Conservation (phyloP, 2,113 vertebrate species). For the Balaenoptera acutorostrata region DNA sequence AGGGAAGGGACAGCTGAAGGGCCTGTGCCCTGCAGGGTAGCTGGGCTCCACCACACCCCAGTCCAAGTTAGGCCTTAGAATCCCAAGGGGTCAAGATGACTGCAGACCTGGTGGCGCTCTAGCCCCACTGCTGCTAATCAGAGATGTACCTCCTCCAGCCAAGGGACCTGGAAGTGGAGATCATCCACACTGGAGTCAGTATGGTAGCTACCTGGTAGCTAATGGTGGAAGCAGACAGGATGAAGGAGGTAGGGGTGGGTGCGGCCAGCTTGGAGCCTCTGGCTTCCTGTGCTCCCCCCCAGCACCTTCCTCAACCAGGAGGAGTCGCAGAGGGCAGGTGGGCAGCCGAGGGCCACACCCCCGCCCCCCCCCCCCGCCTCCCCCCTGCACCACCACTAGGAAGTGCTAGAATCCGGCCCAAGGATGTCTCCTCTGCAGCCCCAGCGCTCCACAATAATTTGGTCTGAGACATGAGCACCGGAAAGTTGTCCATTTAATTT, state of each 20-base stretch:
- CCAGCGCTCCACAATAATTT: slow-evolving; percentile 25
- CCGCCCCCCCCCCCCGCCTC: too few relatives aligned
- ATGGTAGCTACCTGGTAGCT: not conserved
- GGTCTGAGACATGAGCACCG: slow-evolving; percentile 61
- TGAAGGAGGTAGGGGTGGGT: too few relatives aligned
- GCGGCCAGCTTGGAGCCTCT: not conserved
- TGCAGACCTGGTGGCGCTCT: not conserved
- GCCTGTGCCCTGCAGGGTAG: rapidly evolving
- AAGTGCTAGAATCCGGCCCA: not conserved
- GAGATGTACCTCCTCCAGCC: not conserved
- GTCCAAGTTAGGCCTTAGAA: not conserved
- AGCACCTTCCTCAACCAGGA: not conserved
- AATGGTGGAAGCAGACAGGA: not conserved
- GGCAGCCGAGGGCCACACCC: not conserved
- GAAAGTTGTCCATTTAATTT: slow-evolving; percentile 70
- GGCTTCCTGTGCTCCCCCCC: not conserved
- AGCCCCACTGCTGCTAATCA: not conserved
- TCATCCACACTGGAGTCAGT: too few relatives aligned
- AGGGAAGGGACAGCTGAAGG: not conserved
- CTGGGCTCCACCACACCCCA: rapidly evolving
- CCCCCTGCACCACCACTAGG: not conserved
- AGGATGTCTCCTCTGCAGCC: not conserved
- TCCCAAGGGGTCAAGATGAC: not conserved
- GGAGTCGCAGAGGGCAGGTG: not conserved
- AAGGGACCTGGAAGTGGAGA: not conserved